These are phyloP conservation scores for Apeira syringaria DNA, from an alignment of 2,888 invertebrate species.

Conservation along the genomic window DNA sequence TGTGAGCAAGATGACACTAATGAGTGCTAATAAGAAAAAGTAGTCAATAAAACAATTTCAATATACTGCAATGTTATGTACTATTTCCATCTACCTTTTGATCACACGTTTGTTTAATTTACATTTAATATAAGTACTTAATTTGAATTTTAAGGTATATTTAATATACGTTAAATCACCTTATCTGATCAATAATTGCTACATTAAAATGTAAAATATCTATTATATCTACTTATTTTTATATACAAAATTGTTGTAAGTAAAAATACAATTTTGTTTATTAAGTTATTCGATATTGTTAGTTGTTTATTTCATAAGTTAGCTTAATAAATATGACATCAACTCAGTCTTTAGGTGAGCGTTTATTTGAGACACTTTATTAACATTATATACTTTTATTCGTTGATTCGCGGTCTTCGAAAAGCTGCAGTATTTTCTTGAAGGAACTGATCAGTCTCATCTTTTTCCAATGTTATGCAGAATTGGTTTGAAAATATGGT, in stretches of 20 bases:
- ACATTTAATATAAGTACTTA: too few relatives aligned
- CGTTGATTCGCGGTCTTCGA: slow-evolving; percentile 52
- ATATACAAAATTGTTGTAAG: too few relatives aligned
- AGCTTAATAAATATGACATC: slow-evolving; percentile 1
- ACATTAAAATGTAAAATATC: too few relatives aligned
- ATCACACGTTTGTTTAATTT: too few relatives aligned
- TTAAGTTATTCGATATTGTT: too few relatives aligned
- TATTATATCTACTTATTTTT: too few relatives aligned
- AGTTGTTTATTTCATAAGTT: too few relatives aligned
- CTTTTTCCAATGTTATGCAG: slow-evolving; percentile 66
- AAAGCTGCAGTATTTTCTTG: slow-evolving; percentile 49
- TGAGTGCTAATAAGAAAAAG: slow-evolving; percentile 41
- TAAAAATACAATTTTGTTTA: too few relatives aligned
- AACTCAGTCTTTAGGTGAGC: slow-evolving; percentile 21
- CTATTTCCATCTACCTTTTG: too few relatives aligned
- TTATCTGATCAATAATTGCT: too few relatives aligned
- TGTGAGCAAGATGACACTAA: slow-evolving; percentile 61
- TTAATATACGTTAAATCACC: too few relatives aligned
- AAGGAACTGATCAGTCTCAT: slow-evolving; percentile 63
- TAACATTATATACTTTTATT: slow-evolving; percentile 1
- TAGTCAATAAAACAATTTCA: slow-evolving; percentile 9
- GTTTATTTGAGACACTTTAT: not conserved
- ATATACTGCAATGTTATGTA: not conserved
- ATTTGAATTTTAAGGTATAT: too few relatives aligned
- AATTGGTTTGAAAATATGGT: slow-evolving; percentile 75